phyloP scores from a whole-genome alignment of 2,113 vertebrate genomes.

The human region DNA sequence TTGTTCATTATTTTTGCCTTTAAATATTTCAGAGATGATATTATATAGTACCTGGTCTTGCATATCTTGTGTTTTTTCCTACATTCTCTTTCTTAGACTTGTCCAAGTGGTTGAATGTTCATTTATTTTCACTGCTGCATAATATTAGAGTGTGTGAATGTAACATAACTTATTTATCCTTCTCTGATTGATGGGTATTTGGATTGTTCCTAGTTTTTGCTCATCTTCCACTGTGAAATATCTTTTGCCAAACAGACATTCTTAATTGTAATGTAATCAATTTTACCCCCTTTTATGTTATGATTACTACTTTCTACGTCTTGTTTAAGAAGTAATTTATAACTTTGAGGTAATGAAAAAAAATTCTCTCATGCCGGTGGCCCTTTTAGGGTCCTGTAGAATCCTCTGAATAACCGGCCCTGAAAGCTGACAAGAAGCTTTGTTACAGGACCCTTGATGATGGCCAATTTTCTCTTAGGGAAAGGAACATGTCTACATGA shows the following conservation, averaged over 20 bases:
- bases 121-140: neutral
- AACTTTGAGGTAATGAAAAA: neutral
- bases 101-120: neutral
- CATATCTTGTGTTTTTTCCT: neutral
- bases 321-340: neutral
- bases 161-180: neutral
- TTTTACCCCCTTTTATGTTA: neutral
- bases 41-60: neutral
- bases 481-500: too few species aligned
- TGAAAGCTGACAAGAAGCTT: too few species aligned
- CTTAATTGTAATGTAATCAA: neutral
- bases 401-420: too few species aligned
- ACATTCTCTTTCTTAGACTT: neutral
- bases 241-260: neutral
- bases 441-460: too few species aligned
- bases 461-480: too few species aligned
- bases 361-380: fast-evolving
- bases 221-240: neutral
- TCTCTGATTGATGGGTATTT: neutral
- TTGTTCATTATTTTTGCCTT: neutral
- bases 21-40: neutral
- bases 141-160: neutral
- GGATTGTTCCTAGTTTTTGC: neutral
- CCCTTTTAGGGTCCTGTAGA: too few species aligned
- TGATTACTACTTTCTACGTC: neutral